Conservation (phyloP, 2,888 invertebrate genomes). For the Drosophila suboccidentalis region DNA sequence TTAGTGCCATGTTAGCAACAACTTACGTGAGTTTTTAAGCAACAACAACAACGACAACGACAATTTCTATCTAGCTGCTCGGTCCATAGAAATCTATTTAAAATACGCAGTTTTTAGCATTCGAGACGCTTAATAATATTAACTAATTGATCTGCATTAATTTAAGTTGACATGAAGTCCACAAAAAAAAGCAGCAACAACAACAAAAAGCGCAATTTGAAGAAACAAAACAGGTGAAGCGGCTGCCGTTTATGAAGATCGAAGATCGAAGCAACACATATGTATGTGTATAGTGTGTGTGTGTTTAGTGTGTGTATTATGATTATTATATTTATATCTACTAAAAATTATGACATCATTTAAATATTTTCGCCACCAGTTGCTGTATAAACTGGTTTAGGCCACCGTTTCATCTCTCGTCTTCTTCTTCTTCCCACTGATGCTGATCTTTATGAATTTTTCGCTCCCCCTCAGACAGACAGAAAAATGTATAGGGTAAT, state of each 20-base stretch:
- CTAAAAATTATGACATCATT: slow-evolving; percentile 81
- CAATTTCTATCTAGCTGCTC: slow-evolving; percentile 29
- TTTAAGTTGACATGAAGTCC: slow-evolving; percentile 68
- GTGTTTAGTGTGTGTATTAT: slow-evolving; percentile 68
- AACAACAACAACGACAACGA: slow-evolving; percentile 15
- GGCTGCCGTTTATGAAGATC: slow-evolving; percentile 59
- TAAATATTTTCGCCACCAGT: slow-evolving; percentile 77
- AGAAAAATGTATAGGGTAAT: slow-evolving; percentile 52
- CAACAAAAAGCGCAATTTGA: slow-evolving; percentile 14
- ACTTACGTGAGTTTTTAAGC: slow-evolving; percentile 67
- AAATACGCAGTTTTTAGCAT: slow-evolving; percentile 60
- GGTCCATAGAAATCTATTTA: slow-evolving; percentile 51
- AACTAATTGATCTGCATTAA: slow-evolving; percentile 83
- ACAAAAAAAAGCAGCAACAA: slow-evolving; percentile 29
- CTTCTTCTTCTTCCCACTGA: slow-evolving; percentile 4
- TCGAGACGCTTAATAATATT: slow-evolving; percentile 76
- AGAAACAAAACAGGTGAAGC: slow-evolving; percentile 50
- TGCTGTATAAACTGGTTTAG: slow-evolving; percentile 73
- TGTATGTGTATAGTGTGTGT: slow-evolving; percentile 27
- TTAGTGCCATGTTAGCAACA: slow-evolving; percentile 82
- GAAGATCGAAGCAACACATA: slow-evolving; percentile 39
- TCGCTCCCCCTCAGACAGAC: slow-evolving; percentile 27
- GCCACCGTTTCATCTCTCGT: slow-evolving; percentile 51
- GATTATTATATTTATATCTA: slow-evolving; percentile 71
- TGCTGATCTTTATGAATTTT: slow-evolving; percentile 36